Base-by-base conservation (phyloP, 2,888 invertebrate species). In the Melieria crassipennis region DNA sequence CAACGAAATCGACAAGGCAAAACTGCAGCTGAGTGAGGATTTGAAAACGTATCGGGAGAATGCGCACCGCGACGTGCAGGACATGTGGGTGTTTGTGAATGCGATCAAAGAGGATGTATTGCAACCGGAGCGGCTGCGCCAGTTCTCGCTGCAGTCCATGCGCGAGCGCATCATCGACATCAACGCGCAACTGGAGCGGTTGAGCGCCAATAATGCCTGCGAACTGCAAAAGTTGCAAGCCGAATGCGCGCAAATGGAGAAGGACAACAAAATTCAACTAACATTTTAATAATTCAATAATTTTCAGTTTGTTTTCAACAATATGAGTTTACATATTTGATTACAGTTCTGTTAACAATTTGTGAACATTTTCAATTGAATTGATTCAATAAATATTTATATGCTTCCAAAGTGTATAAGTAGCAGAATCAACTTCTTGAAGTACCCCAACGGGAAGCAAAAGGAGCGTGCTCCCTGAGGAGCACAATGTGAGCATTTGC, bases 121-220 rank as follows among this genome's bases (percentile, higher is more conserved):
- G 11, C 75, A 73, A 43, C 78, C 81, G 4, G 80, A 83, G 48
- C 81, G 83, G 1, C 79, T 86, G n/a, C 76, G 79, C 30, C 76
- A 78, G 30, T 82, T 76, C 45, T 76, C 82, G 4, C 72, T 85
- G 16, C 79, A 78, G 66, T 79, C 78, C 1, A 78, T 87, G 43
- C 78, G 84, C 5, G 84, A 85, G 10, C 80, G 83, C 4, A 85
- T 86, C 52, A 73, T 85, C 45, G 77, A 67, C 0, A 80, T 86
- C 11, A 83, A 84, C 66, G 74, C 73, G 0, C 81, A 84, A 61
- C 72, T 86, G 57, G 79, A 78, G 7, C 81, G 80, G 16, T 72
- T 86, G n/a, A 75, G 70, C 7, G 74, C 69, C 0, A 82, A 80
- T 67, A 86, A 84, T 74, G 60, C 71, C 11, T 76, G 76, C 5